Base-by-base conservation (phyloP, 2,113 vertebrate species). In the Phainopepla nitens region DNA sequence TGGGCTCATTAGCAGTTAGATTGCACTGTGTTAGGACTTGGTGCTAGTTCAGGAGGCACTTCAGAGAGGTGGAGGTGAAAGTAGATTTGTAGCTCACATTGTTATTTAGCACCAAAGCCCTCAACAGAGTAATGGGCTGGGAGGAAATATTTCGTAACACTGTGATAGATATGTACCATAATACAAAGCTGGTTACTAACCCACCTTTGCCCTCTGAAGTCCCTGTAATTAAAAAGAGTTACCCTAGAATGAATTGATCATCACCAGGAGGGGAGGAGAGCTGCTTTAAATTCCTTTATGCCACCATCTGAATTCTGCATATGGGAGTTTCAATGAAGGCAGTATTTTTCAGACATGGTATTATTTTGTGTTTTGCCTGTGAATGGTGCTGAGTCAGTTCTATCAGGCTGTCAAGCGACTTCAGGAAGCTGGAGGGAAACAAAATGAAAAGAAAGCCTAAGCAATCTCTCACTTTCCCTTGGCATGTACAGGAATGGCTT, bases 101-200 rank as follows among this genome's bases (percentile, higher is more conserved):
- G 62, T 87, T 85, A 95, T 92, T 95, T 93, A 91, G 80, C 93
- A 80, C 81, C 35, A 49, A 72, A 87, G 3, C 21, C 61, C 36
- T 71, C 76, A 95, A 75, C 16, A 82, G 47, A 89, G 71, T 91
- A 95, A 96, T 54, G 56, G 94, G 76, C 87, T 91, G 89, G 71
- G 41, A 95, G 85, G 91, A 94, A 92, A 76, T 95, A 94, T 15
- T 39, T 50, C 0, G 3, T 49, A 75, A 47, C 49, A 57, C 8
- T 2, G 29, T 64, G 53, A 71, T 82, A 62, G 28, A 13, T 15
- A 33, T 28, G 35, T 66, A 84, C 81, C 68, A 82, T 68, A 82
- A 92, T 93, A 76, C 22, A 65, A 73, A 76, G 50, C 88, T 96
- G 96, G 66, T 77, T 95, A 84, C 50, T 94, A 92, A 86, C 42